These are phyloP conservation scores for Pararge aegeria DNA, from an alignment of 1,140 invertebrate genomes.

Conservation along the genomic window DNA sequence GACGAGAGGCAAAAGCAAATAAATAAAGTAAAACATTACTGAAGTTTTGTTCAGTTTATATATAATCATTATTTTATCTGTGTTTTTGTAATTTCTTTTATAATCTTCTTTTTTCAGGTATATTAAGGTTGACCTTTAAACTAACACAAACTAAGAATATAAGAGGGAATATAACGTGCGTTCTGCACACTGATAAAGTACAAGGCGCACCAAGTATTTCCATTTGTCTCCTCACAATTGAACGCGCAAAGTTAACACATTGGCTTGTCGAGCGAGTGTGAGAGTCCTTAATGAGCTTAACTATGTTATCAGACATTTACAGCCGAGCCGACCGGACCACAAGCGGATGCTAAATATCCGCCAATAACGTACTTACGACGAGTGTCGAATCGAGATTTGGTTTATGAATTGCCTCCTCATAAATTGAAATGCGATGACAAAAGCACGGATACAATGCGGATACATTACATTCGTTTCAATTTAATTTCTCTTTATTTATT, in stretches of 20 bases:
- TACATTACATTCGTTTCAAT: slow-evolving; percentile 44
- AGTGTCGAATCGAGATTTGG: slow-evolving; percentile 62
- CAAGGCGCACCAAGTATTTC: not conserved
- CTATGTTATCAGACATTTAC: slow-evolving; percentile 56
- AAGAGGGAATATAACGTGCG: no score
- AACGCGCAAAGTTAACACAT: not conserved
- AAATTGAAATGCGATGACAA: slow-evolving; percentile 62
- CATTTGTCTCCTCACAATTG: not conserved
- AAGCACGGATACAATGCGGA: slow-evolving; percentile 29
- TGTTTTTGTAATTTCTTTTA: no score
- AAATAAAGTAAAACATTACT: no score
- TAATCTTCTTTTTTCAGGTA: no score
- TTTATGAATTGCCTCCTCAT: slow-evolving; percentile 56
- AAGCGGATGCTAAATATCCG: slow-evolving; percentile 59
- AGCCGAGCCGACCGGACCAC: slow-evolving; percentile 51
- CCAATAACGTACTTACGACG: slow-evolving; percentile 65
- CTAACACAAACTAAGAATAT: no score
- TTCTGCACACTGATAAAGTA: no score
- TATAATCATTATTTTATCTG: no score
- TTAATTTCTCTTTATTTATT: slow-evolving; percentile 43
- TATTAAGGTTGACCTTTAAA: no score
- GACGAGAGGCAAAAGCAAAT: no score
- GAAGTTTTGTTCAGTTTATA: no score
- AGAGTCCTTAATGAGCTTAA: slow-evolving; percentile 39
- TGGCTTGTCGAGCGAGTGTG: slow-evolving; percentile 20